Evolutionary conservation across 2,888 invertebrate genomes (phyloP), one percentile per base, ranked within the genome.

Genomic region (Ganaspis brasiliensis): DNA sequence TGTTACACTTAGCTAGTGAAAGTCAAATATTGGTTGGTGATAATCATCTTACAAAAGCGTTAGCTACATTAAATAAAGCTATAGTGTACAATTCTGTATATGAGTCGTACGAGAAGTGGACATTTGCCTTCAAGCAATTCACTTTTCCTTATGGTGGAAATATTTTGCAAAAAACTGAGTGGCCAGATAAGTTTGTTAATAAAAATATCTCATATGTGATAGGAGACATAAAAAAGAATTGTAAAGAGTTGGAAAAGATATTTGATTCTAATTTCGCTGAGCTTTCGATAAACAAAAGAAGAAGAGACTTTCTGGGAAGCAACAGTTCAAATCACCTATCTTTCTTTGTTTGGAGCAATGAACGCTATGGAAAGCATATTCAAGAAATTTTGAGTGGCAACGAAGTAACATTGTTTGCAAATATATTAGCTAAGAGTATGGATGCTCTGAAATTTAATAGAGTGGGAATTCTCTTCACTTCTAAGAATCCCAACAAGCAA

Each of bases 371-470:
- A 52, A 1, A 1, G 19, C 2, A 2, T 19, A 52, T 52, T 19
- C 5, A 9, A 16, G 9, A 52, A 2, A 19, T 52, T 52, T 16
- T 52, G 1, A 52, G 19, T 8, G 52, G 52, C 9, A 52, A 52
- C 5, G 52, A 19, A 19, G 9, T 1, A 9, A 52, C 19, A 19
- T 2, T 52, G 8, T 4, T 52, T 52, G 52, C 52, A 9, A 1
- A n/a, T 16, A 4, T 8, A 49, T 16, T 16, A 49, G 16, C 49
- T 6, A 49, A 16, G 4, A 16, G 4, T 16, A 5, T 49, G n/a
- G 16, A 49, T n/a, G 49, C 49, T 49, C 16, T 31, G 55, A 55
- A 59, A 67, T 67, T 21, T 24, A 40, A 67, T 31, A 40, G 14
- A 37, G 12, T 24, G 3, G 67, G 31, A 67, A 31, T 49, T n/a